Percentiles rank a stretch among this genome's conserved stretches.
Conservation (phyloP, 2,113 vertebrate species). For the Nothocercus julius region DNA sequence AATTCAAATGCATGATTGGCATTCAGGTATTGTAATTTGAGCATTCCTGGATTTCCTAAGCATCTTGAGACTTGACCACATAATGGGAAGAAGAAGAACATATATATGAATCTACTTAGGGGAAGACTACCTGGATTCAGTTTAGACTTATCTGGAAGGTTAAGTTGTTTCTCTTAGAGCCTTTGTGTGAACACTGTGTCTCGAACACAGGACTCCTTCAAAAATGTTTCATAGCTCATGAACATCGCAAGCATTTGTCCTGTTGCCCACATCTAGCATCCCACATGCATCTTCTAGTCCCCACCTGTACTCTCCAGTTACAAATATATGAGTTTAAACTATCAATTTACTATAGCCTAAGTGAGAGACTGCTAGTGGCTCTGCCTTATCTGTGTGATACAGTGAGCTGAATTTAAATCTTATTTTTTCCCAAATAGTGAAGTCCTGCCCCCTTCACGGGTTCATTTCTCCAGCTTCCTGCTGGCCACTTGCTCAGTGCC, state of each 20-base stretch:
- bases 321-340: fast-evolving
- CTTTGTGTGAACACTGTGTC: not conserved
- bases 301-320: not conserved
- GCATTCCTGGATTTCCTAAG: not conserved
- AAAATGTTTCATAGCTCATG: not conserved
- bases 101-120: not conserved
- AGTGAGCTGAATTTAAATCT: not conserved
- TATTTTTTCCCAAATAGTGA: not conserved
- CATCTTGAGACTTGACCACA: not conserved
- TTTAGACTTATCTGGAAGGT: not conserved
- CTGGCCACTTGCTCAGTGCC: not conserved
- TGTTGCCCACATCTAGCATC: not conserved
- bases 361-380: not conserved
- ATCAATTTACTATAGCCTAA: not conserved
- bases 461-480: not conserved
- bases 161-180: not conserved
- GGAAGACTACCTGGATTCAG: not conserved
- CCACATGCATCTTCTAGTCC: not conserved
- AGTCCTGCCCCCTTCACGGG: not conserved
- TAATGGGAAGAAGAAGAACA: not conserved
- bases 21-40: not conserved
- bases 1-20: not conserved
- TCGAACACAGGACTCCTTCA: not conserved
- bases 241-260: not conserved
- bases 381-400: fast-evolving